These are phyloP conservation scores for Ditylenchus weischeri DNA, from an alignment of 2,888 invertebrate genomes.

Conservation along the genomic window DNA sequence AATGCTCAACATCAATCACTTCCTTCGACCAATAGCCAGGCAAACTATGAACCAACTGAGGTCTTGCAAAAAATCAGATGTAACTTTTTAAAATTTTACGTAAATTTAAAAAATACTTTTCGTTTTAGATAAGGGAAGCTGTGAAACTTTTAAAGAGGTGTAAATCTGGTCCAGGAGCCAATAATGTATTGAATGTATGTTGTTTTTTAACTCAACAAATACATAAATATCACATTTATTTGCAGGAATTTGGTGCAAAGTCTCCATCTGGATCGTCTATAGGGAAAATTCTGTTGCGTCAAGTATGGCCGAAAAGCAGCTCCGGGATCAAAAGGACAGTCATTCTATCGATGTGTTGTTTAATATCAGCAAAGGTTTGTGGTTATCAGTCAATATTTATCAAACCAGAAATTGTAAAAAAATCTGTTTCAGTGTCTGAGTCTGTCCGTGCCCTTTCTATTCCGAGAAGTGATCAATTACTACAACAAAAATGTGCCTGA, in stretches of 20 bases:
- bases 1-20: too few relatives aligned
- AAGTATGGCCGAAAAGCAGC: conserved; percentile 70
- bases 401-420: not conserved
- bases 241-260: conserved; percentile 30
- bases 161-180: conserved; percentile 11
- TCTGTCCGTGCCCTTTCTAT: conserved; percentile 88
- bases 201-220: not conserved
- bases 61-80: too few relatives aligned
- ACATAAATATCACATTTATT: too few relatives aligned
- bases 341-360: conserved; percentile 68
- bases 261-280: conserved; percentile 42
- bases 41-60: too few relatives aligned
- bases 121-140: too few relatives aligned
- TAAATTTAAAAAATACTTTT: too few relatives aligned
- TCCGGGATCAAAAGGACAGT: conserved; percentile 75
- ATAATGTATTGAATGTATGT: not conserved
- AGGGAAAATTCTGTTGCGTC: conserved; percentile 40
- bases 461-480: conserved; percentile 86
- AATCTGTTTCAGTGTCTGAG: conserved; percentile 70
- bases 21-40: too few relatives aligned
- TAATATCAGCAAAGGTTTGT: conserved; percentile 63
- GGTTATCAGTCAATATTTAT: conserved; percentile 1
- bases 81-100: too few relatives aligned
- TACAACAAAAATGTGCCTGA: conserved; percentile 67
- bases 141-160: too few relatives aligned